Percentiles rank a stretch among this genome's conserved stretches.
These are phyloP conservation scores for Plestiodon gilberti DNA, from an alignment of 2,113 vertebrate genomes.

Conservation along the genomic window DNA sequence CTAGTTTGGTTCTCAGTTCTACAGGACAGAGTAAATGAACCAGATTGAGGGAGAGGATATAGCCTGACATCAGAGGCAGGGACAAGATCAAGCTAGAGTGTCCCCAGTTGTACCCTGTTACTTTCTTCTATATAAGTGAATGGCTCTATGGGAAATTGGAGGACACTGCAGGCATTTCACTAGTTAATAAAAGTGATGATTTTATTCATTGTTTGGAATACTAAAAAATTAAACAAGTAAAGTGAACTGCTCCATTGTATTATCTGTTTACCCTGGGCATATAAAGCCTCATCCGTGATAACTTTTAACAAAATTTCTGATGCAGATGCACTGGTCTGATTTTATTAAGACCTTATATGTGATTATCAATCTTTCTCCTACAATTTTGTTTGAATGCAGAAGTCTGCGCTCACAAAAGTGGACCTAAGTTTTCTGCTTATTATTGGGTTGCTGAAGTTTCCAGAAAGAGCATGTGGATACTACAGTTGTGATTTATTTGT, in stretches of 20 bases:
- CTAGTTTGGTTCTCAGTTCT: too few species aligned
- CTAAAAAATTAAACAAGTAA: neutral
- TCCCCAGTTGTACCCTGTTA: neutral
- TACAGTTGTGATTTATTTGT: neutral
- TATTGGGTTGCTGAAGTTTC: too few species aligned
- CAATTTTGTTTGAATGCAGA: neutral
- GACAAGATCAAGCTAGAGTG: neutral
- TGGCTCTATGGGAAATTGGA: neutral
- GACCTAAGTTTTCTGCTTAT: neutral
- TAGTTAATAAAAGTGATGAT: neutral
- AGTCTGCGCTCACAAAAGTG: neutral
- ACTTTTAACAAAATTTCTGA: neutral
- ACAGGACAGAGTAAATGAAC: too few species aligned
- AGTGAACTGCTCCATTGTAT: neutral
- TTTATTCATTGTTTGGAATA: neutral
- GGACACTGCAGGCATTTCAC: neutral
- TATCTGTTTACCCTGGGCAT: neutral
- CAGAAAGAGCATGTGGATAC: too few species aligned
- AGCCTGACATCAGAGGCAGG: too few species aligned
- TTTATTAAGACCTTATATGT: neutral
- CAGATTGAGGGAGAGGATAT: too few species aligned
- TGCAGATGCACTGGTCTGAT: neutral
- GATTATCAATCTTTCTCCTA: neutral
- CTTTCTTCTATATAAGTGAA: neutral
- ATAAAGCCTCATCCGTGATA: neutral